Evolutionary conservation across 2,113 vertebrate genomes (phyloP).

Genomic region (Prietella phreatophila): DNA sequence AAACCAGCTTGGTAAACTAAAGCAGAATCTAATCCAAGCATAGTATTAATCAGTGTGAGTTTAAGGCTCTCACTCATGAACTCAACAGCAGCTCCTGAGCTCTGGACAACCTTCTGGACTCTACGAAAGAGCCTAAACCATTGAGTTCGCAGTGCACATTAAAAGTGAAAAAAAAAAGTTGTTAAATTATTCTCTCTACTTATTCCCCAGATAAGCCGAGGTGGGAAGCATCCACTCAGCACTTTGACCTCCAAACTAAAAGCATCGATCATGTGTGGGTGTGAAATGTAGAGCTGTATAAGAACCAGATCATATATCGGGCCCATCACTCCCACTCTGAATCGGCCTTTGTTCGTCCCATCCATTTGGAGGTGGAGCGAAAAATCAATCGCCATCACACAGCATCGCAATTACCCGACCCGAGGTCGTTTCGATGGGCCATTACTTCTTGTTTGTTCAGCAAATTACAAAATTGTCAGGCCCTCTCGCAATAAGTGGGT

Average conservation of each 20-base stretch:
- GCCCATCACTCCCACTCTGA: slow-evolving; percentile 48
- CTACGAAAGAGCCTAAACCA: background rate
- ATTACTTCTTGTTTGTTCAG: slow-evolving; percentile 57
- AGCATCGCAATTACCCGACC: slow-evolving; percentile 53
- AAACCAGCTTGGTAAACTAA: background rate
- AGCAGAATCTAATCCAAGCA: background rate
- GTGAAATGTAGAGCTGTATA: slow-evolving; percentile 39
- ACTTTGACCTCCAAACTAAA: slow-evolving; percentile 53
- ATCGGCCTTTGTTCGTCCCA: slow-evolving; percentile 35
- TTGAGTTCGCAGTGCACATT: background rate
- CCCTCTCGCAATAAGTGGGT: slow-evolving; percentile 14
- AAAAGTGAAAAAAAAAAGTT: slow-evolving; percentile 4
- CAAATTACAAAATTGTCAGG: slow-evolving; percentile 48
- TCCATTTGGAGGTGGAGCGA: slow-evolving; percentile 46
- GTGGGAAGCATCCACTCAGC: slow-evolving; percentile 48
- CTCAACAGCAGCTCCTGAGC: background rate
- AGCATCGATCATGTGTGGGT: slow-evolving; percentile 51
- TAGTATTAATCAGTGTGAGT: background rate
- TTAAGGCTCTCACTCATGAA: background rate
- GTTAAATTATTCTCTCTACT: slow-evolving; percentile 26
- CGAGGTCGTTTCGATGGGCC: slow-evolving; percentile 47
- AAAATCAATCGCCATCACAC: slow-evolving; percentile 57
- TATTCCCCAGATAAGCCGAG: background rate
- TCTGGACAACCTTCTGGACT: background rate
- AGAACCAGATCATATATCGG: slow-evolving; percentile 52